phyloP scores from a whole-genome alignment of 2,888 invertebrate species.

The Drosophila neonasuta region DNA sequence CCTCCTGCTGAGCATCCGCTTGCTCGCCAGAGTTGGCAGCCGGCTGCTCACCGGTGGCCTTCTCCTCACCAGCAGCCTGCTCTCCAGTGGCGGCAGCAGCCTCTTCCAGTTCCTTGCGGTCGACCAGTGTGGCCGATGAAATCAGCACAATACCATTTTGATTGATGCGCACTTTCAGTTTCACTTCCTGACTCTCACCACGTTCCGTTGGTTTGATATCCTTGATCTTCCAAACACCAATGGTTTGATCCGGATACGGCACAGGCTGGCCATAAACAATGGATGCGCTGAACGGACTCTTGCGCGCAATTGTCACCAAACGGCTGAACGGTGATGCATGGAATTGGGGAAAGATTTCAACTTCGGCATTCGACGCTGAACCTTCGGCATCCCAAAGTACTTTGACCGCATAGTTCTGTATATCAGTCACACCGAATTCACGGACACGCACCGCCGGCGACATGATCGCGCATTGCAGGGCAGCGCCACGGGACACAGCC shows the following conservation, averaged over 20 bases:
- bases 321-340: constrained; percentile 97
- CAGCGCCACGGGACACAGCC: constrained; percentile 97
- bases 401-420: constrained; percentile 94
- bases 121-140: constrained; percentile 91
- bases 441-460: constrained; percentile 98
- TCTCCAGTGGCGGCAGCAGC: constrained; percentile 56
- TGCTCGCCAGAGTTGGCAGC: constrained; percentile 81
- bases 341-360: constrained; percentile 94
- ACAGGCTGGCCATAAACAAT: constrained; percentile 91
- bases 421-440: constrained; percentile 96
- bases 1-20: constrained; percentile 83
- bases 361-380: constrained; percentile 86
- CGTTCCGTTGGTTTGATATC: constrained; percentile 93
- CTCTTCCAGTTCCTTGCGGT: constrained; percentile 85
- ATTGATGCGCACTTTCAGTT: constrained; percentile 97
- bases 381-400: constrained; percentile 90
- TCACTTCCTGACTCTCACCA: constrained; percentile 96
- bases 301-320: constrained; percentile 95
- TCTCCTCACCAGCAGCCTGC: constrained; percentile 79
- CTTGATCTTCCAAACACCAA: constrained; percentile 92
- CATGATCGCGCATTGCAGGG: constrained; percentile 97
- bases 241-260: constrained; percentile 89
- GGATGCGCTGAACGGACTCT: constrained; percentile 92
- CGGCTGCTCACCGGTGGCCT: constrained; percentile 63
- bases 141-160: constrained; percentile 95